phyloP scores from a whole-genome alignment of 2,113 vertebrate species.

The Mohoua ochrocephala region DNA sequence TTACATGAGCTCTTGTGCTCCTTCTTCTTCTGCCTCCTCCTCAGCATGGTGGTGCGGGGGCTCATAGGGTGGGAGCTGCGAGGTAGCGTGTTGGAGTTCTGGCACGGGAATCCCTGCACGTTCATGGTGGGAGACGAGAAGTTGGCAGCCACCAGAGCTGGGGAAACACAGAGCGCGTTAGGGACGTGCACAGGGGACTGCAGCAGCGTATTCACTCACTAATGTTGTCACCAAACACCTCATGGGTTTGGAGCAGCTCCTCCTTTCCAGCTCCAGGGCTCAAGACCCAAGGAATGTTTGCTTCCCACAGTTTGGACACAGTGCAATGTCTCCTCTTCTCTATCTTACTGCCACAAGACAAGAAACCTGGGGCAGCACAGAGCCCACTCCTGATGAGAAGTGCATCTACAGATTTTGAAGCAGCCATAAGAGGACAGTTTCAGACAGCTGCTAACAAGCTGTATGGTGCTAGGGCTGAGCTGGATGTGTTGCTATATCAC shows the following conservation, averaged over 20 bases:
- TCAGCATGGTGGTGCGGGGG: conserved; percentile 81
- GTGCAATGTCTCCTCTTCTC: not conserved
- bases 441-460: not conserved
- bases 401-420: not conserved
- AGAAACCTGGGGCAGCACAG: not conserved
- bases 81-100: conserved; percentile 85
- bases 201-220: not conserved
- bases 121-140: conserved; percentile 88
- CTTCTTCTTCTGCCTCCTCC: conserved; percentile 83
- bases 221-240: not conserved
- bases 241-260: not conserved
- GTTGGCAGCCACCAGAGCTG: conserved; percentile 87
- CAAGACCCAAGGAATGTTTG: not conserved
- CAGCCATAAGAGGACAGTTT: too few species aligned
- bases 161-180: not conserved
- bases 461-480: not conserved
- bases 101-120: conserved; percentile 82
- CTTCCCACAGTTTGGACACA: not conserved
- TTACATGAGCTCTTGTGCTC: conserved; percentile 93
- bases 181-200: not conserved
- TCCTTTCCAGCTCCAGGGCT: not conserved
- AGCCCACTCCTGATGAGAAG: not conserved
- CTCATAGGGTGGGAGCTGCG: conserved; percentile 83
- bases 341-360: not conserved
- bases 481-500: not conserved